Evolutionary conservation across 1,140 invertebrate genomes (phyloP).

Genomic region (Philopotamus ludificatus): DNA sequence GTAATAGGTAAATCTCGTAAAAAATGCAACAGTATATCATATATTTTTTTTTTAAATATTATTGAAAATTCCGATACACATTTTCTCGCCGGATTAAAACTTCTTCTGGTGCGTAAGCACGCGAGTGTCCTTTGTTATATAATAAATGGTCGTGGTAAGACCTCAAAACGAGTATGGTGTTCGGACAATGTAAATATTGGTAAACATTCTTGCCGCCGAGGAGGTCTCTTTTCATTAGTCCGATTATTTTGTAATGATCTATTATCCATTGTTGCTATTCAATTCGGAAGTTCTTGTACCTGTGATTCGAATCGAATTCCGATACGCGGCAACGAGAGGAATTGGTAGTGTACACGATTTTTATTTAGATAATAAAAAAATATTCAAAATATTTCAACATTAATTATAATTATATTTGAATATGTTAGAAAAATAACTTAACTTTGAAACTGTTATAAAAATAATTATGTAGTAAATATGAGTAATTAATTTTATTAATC

Average conservation of each 20-base stretch:
- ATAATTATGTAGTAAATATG: background rate
- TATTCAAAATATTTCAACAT: background rate
- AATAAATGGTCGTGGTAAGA: no score
- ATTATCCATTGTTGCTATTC: conserved; percentile 41
- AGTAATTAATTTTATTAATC: no score
- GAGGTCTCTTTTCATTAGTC: conserved; percentile 37
- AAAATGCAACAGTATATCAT: no score
- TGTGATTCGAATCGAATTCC: no score
- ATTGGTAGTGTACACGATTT: no score
- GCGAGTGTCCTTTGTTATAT: no score
- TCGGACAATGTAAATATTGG: conserved; percentile 33
- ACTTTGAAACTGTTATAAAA: background rate
- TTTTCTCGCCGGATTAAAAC: no score
- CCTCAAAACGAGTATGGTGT: background rate
- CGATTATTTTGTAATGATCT: conserved; percentile 42
- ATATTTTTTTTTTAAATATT: no score
- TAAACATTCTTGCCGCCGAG: conserved; percentile 15
- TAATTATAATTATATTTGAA: background rate
- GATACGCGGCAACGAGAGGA: background rate
- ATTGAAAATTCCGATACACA: no score
- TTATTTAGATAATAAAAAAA: no score
- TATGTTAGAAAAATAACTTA: background rate
- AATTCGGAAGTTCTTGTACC: conserved; percentile 41
- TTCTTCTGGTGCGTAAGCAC: no score
- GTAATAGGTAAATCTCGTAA: no score